Conservation (phyloP, 2,888 invertebrate species). For the Rhopalosiphum nymphaeae region DNA sequence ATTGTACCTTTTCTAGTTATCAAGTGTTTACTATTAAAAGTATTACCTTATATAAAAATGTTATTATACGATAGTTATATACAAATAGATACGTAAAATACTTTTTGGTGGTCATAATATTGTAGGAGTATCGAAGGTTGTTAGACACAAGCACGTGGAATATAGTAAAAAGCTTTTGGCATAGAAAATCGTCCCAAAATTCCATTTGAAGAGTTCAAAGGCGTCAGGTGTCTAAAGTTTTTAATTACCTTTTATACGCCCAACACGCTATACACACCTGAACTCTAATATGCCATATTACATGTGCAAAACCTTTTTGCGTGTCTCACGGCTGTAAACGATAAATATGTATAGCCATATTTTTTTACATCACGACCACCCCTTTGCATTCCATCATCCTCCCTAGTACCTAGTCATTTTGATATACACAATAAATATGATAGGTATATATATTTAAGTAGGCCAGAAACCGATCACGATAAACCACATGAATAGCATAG, state of each 20-base stretch:
- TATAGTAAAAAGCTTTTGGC: not conserved
- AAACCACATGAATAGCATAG: slow-evolving; percentile 12
- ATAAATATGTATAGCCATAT: slow-evolving; percentile 5
- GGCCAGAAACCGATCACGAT: slow-evolving; percentile 44
- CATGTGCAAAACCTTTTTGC: slow-evolving; percentile 25
- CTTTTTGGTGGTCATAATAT: not conserved
- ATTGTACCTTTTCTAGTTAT: not conserved
- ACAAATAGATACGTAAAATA: not conserved
- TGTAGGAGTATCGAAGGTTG: not conserved
- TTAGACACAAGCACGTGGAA: not conserved
- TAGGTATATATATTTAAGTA: slow-evolving; percentile 7
- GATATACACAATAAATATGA: not conserved
- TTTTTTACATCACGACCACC: slow-evolving; percentile 18
- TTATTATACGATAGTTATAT: not conserved
- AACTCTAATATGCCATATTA: not conserved
- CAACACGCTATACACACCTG: not conserved
- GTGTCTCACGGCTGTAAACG: slow-evolving; percentile 41
- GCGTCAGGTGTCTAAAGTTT: slow-evolving; percentile 42
- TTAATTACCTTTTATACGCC: slow-evolving; percentile 17
- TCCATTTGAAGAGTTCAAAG: slow-evolving; percentile 18
- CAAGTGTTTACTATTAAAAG: not conserved
- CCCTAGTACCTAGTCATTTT: not conserved
- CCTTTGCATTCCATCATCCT: not conserved
- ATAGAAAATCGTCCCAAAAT: not conserved
- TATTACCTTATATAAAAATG: not conserved